phyloP scores from a whole-genome alignment of 2,888 invertebrate genomes.

The Pimpla rufipes region DNA sequence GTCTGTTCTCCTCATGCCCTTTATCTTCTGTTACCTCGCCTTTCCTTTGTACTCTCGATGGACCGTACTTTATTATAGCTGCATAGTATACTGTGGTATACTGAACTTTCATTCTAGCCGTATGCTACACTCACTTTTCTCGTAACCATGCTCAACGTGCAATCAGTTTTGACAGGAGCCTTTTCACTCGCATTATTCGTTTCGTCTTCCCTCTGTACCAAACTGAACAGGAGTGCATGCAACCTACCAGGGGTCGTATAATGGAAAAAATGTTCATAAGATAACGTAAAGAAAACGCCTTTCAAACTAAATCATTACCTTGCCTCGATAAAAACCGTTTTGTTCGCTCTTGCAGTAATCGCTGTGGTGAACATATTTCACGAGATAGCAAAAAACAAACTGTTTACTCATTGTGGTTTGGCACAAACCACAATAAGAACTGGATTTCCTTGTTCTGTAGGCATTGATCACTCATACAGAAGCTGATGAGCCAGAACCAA shows the following conservation, averaged over 20 bases:
- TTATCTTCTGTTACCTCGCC: constrained; percentile 16
- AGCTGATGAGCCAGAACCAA: constrained; percentile 40
- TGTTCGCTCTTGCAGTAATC: constrained; percentile 43
- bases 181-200: constrained; percentile 9
- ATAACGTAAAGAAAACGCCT: not conserved
- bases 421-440: constrained; percentile 31
- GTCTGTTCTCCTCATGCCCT: constrained; percentile 42
- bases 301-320: constrained; percentile 44
- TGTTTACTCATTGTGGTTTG: constrained; percentile 66
- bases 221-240: not conserved
- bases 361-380: constrained; percentile 11
- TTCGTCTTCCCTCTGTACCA: constrained; percentile 30
- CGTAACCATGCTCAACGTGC: constrained; percentile 12
- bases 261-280: not conserved
- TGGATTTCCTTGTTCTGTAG: not conserved
- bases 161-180: constrained; percentile 36
- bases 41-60: constrained; percentile 18
- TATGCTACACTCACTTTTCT: constrained; percentile 53
- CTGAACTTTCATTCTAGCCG: constrained; percentile 46
- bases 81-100: constrained; percentile 10
- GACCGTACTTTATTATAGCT: not conserved
- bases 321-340: constrained; percentile 46
- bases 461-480: constrained; percentile 67
- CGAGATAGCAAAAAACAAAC: constrained; percentile 60
- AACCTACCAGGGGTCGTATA: not conserved